A percentile compares a stretch with the other conserved stretches of the same genome.
Conservation (phyloP, 1,140 invertebrate species). For the Cydia fagiglandana region DNA sequence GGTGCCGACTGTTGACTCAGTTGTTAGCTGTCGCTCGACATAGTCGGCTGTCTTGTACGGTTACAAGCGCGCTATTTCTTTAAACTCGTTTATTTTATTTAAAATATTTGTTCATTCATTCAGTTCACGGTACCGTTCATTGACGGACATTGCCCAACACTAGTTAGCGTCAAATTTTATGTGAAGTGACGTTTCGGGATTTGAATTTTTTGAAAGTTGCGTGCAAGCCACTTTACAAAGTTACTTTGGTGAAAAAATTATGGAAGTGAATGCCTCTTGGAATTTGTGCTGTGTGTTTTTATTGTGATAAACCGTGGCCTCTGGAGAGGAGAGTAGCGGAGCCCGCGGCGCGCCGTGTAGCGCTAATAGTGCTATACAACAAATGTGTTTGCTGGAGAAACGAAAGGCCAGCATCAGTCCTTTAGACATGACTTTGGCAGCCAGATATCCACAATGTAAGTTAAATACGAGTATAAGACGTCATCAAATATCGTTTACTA, state of each 20-base stretch:
- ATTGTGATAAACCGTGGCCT: slow-evolving; percentile 60
- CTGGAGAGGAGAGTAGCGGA: slow-evolving; percentile 50
- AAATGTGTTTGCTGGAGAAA: slow-evolving; percentile 67
- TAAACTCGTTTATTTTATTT: slow-evolving; percentile 11
- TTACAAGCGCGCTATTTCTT: background rate
- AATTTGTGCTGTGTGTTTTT: slow-evolving; percentile 28
- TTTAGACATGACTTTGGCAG: slow-evolving; percentile 69
- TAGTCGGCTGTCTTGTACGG: background rate
- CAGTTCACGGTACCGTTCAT: background rate
- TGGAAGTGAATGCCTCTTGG: slow-evolving; percentile 20
- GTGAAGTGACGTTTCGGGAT: slow-evolving; percentile 12
- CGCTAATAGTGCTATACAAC: slow-evolving; percentile 38
- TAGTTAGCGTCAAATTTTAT: slow-evolving; percentile 6
- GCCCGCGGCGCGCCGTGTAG: slow-evolving; percentile 50
- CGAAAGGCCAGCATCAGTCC: slow-evolving; percentile 53
- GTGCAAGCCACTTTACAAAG: background rate
- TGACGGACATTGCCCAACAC: slow-evolving; percentile 13
- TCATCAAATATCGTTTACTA: too few species aligned
- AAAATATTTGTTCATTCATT: slow-evolving; percentile 15
- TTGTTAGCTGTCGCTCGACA: slow-evolving; percentile 27
- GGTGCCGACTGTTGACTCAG: slow-evolving; percentile 9
- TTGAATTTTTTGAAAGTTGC: background rate
- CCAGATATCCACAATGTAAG: slow-evolving; percentile 65
- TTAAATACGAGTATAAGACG: slow-evolving; percentile 11
- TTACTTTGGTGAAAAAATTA: background rate